Conservation (phyloP, 2,888 invertebrate species). For the Cancer borealis region DNA sequence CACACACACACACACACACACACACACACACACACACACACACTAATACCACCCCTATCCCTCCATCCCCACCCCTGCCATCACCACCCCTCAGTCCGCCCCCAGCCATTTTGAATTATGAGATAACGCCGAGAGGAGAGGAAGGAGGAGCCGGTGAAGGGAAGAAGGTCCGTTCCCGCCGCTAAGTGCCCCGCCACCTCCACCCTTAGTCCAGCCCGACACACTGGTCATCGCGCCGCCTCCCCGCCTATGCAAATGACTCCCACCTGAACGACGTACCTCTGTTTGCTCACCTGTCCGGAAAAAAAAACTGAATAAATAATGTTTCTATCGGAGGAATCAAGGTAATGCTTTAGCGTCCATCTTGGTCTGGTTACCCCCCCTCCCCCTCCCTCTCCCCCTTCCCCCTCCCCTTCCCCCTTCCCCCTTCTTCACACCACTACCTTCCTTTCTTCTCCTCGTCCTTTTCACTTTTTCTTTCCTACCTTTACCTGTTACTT, state of each 20-base stretch:
- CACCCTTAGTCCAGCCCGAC: background rate
- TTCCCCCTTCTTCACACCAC: background rate
- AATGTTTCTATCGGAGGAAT: conserved; percentile 26
- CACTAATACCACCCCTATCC: background rate
- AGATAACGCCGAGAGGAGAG: conserved; percentile 13
- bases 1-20: background rate
- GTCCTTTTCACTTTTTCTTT: background rate
- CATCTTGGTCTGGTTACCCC: background rate
- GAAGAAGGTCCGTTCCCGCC: background rate
- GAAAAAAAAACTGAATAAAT: conserved; percentile 14
- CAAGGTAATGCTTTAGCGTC: conserved; percentile 22
- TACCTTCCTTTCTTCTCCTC: background rate
- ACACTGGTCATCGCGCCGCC: background rate
- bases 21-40: background rate
- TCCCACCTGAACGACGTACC: background rate
- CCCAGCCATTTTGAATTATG: conserved; percentile 28
- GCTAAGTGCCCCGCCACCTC: background rate
- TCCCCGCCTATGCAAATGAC: background rate
- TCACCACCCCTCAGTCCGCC: conserved; percentile 1
- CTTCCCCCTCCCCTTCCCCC: background rate
- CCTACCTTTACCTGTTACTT: background rate
- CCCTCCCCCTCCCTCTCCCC: no score
- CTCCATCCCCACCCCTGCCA: background rate
- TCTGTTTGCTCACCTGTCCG: background rate
- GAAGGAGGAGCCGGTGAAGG: background rate